phyloP scores from a whole-genome alignment of 2,888 invertebrate genomes.

The Kryphioiulus occultus region DNA sequence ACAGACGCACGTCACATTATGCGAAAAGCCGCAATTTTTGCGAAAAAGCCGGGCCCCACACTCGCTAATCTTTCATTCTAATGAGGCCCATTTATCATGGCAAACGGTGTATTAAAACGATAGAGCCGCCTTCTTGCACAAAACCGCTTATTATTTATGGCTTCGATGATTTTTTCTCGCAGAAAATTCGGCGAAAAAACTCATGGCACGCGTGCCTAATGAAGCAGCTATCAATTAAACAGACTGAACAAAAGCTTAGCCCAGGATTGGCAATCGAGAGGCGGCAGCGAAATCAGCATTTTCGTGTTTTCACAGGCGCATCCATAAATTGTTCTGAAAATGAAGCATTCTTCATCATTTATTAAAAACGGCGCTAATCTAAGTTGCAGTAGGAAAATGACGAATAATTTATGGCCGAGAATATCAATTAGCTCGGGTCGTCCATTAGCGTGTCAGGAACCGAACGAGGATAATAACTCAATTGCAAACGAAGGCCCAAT shows the following conservation, averaged over 20 bases:
- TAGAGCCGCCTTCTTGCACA: neutral
- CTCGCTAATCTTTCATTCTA: neutral
- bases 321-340: neutral
- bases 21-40: neutral
- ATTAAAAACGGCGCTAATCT: slow-evolving; percentile 11
- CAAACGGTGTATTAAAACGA: slow-evolving; percentile 23
- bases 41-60: neutral
- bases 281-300: neutral
- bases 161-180: neutral
- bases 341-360: neutral
- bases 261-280: neutral
- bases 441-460: slow-evolving; percentile 9
- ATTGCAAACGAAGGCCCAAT: neutral
- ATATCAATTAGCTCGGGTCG: slow-evolving; percentile 8
- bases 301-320: neutral
- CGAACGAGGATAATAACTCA: neutral
- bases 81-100: neutral
- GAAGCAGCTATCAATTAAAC: slow-evolving; percentile 2
- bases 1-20: neutral
- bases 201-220: neutral
- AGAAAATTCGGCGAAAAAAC: neutral
- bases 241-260: neutral
- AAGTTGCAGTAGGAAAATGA: neutral
- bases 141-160: neutral
- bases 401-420: neutral